phyloP scores from a whole-genome alignment of 2,113 vertebrate genomes.

The Daubentonia madagascariensis region DNA sequence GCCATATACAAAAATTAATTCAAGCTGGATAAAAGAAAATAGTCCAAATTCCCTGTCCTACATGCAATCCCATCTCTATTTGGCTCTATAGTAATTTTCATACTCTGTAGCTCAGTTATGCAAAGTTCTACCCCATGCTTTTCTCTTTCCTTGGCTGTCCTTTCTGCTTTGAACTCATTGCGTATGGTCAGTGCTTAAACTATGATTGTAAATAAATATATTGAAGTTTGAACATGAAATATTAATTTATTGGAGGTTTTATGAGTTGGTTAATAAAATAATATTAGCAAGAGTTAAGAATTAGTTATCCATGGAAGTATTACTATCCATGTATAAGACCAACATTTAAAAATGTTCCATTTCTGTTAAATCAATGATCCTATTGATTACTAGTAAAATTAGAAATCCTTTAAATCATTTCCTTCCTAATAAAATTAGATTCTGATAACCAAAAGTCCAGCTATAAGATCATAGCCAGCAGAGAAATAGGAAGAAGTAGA shows the following conservation, averaged over 20 bases:
- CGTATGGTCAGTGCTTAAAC: not conserved
- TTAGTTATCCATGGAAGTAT: not conserved
- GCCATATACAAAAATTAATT: too few species aligned
- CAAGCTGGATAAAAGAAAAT: not conserved
- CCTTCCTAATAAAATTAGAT: not conserved
- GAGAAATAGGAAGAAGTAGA: not conserved
- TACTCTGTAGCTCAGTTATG: not conserved
- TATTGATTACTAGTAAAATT: not conserved
- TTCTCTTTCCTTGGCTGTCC: not conserved
- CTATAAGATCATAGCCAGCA: not conserved
- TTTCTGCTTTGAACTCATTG: not conserved
- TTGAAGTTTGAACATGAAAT: not conserved
- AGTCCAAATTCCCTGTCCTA: not conserved
- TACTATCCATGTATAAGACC: not conserved
- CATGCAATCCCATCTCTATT: not conserved
- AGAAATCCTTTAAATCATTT: not conserved
- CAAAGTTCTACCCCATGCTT: not conserved
- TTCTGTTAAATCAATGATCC: not conserved
- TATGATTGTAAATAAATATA: not conserved
- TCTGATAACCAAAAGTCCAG: not conserved
- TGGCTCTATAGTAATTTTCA: not conserved
- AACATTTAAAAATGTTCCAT: not conserved
- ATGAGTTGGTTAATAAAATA: slow-evolving; percentile 26
- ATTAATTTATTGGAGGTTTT: not conserved
- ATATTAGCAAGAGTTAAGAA: not conserved